Conservation (phyloP, 2,797 vertebrate genomes). For the Siniperca undulata region DNA sequence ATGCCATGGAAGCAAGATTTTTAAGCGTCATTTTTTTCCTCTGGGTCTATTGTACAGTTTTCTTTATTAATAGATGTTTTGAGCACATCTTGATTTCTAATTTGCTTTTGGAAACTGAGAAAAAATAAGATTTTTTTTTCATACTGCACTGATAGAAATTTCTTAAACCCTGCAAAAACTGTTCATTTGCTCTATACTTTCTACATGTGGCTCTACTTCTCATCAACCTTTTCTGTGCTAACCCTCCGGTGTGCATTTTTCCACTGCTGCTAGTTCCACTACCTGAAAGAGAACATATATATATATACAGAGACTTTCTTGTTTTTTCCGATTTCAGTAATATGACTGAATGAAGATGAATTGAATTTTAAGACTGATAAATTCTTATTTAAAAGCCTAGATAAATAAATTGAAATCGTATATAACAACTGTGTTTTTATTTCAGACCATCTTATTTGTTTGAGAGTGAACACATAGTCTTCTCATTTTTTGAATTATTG, state of each 20-base stretch:
- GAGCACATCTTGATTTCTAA: constrained; percentile 68
- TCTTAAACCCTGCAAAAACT: constrained; percentile 54
- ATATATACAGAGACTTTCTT: constrained; percentile 78
- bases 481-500: constrained; percentile 33
- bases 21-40: constrained; percentile 62
- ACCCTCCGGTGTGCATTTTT: constrained; percentile 66
- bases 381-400: constrained; percentile 87
- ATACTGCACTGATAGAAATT: constrained; percentile 71
- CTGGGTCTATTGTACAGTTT: constrained; percentile 78
- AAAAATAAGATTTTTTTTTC: constrained; percentile 35
- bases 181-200: constrained; percentile 54
- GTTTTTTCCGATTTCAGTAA: constrained; percentile 66
- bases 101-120: constrained; percentile 57
- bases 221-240: constrained; percentile 66
- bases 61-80: constrained; percentile 68
- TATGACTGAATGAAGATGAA: constrained; percentile 83
- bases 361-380: constrained; percentile 83
- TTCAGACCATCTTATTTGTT: constrained; percentile 47
- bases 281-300: constrained; percentile 84
- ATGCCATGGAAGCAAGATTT: constrained; percentile 71
- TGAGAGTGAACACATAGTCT: constrained; percentile 34
- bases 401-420: constrained; percentile 83
- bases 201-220: constrained; percentile 42
- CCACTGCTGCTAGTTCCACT: constrained; percentile 83
- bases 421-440: constrained; percentile 69